Evolutionary conservation across 2,113 vertebrate genomes (phyloP), one percentile per base, ranked within the genome.

Genomic region (Monarcha castaneiventris): DNA sequence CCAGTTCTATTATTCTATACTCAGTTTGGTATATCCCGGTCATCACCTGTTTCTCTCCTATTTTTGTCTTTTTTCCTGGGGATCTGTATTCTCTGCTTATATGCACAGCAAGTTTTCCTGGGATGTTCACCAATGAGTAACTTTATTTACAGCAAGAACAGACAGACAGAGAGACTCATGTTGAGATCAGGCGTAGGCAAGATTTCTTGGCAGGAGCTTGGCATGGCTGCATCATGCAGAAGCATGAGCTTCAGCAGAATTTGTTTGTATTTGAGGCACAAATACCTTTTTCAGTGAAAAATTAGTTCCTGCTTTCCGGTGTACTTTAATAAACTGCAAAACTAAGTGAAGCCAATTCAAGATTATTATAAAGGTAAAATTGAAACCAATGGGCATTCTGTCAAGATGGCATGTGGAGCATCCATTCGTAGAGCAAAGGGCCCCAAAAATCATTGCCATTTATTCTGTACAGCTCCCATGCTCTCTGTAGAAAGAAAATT

Each of bases 131-230:
- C 29, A 66, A 3, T 73, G 41, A 95, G 54, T 91, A 96, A 87
- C 48, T 91, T 79, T 54, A 79, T 94, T 92, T 96, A 85, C 91
- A 87, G 46, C 22, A 82, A 69, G 72, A 92, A 21, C 64, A 96
- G 73, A 11, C 90, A 96, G 95, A 85, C 87, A 97, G 68, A 56
- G 59, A 87, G 4, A 72, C 29, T 93, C 58, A 76, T 2, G 2
- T 43, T 89, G 66, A 89, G 62, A 64, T 72, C 2, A 3, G 54
- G 84, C 2, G 4, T 87, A 89, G 84, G 91, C 74, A 96, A 89
- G 74, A 22, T 85, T 87, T 91, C 78, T 84, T 95, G 95, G 81
- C 91, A 91, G 69, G 49, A 91, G 20, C 15, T 71, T 87, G 74
- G 16, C 52, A 79, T 33, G 46, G 41, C 58, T 91, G 49, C 66